Base-by-base conservation (phyloP, 2,888 invertebrate species). In the Epistrophella euchroma region DNA sequence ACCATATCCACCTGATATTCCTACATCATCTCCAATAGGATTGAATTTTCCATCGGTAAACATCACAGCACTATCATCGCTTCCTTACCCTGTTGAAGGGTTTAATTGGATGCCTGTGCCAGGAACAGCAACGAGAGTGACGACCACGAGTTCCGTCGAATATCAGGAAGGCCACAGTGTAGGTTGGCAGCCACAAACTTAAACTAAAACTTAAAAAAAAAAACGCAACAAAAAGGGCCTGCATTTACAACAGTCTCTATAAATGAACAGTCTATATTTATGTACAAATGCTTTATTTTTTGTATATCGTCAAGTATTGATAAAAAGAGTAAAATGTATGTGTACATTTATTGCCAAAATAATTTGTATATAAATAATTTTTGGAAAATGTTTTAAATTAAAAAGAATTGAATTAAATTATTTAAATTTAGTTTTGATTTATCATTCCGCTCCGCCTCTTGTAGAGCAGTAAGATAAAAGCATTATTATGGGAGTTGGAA, bases 71-170 rank as follows among this genome's bases (percentile, higher is more conserved):
- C 4, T 22, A 6, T 10, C 13, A 0, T 9, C n/a, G 47, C 32
- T 58, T 6, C 82, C 82, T n/a, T 83, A 83, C 47, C 82, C 82
- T 5, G n/a, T 9, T 0, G 6, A 43, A 19, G 25, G 25, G 1
- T 43, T 70, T 6, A n/a, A 32, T 40, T 64, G n/a, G 0, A 66
- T 79, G 73, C 66, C 79, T 0, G 13, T 50, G 11, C 73, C 73
- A 2, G 45, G 55, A 17, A 10, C 43, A 25, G 6, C 35, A 15
- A 43, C 19, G 7, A 78, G 71, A 55, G 32, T 52, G 2, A 11
- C n/a, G n/a, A n/a, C n/a, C n/a, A n/a, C 17, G 4, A 35, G 17
- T 35, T 17, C 62, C 2, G 32, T 1, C n/a, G 15, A 62, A 15
- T 28, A 64, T 19, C 40, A 47, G 2, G 35, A 19, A 3, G 56